phyloP scores from a whole-genome alignment of 2,888 invertebrate species.

The Ceramica pisi region DNA sequence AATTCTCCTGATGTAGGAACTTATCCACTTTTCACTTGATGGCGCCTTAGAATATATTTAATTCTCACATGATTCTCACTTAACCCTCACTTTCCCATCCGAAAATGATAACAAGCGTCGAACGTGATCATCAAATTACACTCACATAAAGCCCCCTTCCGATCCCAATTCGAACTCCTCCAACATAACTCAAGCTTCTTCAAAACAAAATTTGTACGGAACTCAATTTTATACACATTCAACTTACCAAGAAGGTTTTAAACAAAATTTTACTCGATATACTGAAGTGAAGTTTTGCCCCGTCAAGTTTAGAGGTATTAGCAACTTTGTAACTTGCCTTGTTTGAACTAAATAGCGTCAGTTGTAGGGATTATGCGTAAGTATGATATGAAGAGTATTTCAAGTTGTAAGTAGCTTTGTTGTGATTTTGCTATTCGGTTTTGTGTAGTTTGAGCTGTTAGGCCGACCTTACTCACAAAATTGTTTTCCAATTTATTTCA shows the following conservation, averaged over 20 bases:
- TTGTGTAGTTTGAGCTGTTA: no score
- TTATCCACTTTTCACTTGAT: neutral
- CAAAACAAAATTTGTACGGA: slow-evolving; percentile 46
- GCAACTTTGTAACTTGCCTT: slow-evolving; percentile 34
- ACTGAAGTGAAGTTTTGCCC: slow-evolving; percentile 23
- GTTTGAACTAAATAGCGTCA: slow-evolving; percentile 18
- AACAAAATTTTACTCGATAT: slow-evolving; percentile 50
- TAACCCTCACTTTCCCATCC: neutral
- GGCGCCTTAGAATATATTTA: neutral
- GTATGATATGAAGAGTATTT: slow-evolving; percentile 18
- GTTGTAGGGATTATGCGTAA: slow-evolving; percentile 8
- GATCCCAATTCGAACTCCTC: slow-evolving; percentile 18
- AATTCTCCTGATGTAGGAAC: no score
- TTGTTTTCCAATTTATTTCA: neutral
- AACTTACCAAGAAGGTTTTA: slow-evolving; percentile 37
- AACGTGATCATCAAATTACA: slow-evolving; percentile 31
- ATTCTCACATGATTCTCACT: neutral
- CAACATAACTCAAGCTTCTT: slow-evolving; percentile 33
- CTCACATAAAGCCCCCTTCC: slow-evolving; percentile 12
- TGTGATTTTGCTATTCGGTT: no score
- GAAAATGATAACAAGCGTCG: slow-evolving; percentile 9
- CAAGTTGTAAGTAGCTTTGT: neutral
- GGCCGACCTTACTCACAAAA: no score
- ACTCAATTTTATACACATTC: slow-evolving; percentile 39
- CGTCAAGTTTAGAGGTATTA: slow-evolving; percentile 52